Percentiles rank a stretch among this genome's conserved stretches.
phyloP scores from a whole-genome alignment of 2,888 invertebrate species.

The Villa cingulata region DNA sequence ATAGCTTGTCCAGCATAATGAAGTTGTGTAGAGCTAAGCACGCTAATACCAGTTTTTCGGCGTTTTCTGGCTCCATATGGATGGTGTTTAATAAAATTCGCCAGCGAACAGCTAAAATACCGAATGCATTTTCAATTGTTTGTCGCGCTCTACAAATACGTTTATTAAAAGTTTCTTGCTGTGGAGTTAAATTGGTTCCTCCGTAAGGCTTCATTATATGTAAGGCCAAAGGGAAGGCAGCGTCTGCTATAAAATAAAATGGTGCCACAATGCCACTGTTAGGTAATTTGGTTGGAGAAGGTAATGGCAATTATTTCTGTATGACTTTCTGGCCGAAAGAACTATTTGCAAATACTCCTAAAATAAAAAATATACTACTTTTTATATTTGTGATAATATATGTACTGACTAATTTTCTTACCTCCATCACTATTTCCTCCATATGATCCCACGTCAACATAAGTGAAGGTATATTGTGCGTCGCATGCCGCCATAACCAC shows the following conservation, averaged over 20 bases:
- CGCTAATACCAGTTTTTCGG: not conserved
- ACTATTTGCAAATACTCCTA: too few species aligned
- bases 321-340: too few species aligned
- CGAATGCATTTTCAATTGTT: too few species aligned
- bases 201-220: not conserved
- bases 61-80: not conserved
- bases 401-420: not conserved
- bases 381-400: too few species aligned
- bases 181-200: not conserved
- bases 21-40: not conserved
- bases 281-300: too few species aligned
- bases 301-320: too few species aligned
- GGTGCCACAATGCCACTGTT: too few species aligned
- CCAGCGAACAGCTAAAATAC: too few species aligned
- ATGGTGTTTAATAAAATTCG: not conserved
- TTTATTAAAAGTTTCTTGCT: not conserved
- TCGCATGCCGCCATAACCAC: slow-evolving; percentile 22
- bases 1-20: too few species aligned
- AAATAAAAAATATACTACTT: too few species aligned
- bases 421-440: slow-evolving; percentile 19
- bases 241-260: not conserved
- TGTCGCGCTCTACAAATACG: slow-evolving; percentile 12
- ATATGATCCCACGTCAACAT: slow-evolving; percentile 23
- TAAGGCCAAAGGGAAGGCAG: not conserved
- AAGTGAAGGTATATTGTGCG: slow-evolving; percentile 22